These are phyloP conservation scores for Lasioglossum baleicum DNA, from an alignment of 1,140 invertebrate genomes.

Conservation along the genomic window DNA sequence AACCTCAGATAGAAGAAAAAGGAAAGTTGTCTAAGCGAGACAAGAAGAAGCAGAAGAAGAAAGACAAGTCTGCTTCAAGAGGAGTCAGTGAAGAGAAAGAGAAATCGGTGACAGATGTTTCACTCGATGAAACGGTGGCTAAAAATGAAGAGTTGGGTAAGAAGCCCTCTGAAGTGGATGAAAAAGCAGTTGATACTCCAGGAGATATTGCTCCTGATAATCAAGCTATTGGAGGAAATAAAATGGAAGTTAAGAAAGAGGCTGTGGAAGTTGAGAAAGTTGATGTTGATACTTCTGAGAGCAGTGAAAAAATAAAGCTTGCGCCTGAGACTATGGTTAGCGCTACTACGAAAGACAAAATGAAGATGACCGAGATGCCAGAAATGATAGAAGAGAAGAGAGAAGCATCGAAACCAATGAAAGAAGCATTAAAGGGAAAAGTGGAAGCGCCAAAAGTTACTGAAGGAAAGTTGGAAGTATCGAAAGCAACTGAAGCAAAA, in stretches of 20 bases:
- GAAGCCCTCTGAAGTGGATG: background rate
- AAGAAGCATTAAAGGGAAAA: too few relatives aligned
- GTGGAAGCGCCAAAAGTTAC: too few relatives aligned
- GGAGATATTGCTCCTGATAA: background rate
- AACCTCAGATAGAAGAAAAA: conserved; percentile 3
- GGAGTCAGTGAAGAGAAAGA: conserved; percentile 12
- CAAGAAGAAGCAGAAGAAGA: conserved; percentile 48
- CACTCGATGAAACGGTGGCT: background rate
- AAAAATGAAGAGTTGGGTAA: background rate
- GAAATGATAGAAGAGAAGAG: too few relatives aligned
- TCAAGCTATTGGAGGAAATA: background rate
- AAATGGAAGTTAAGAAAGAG: background rate
- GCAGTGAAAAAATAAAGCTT: conserved; percentile 17
- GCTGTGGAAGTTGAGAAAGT: background rate
- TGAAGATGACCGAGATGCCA: too few relatives aligned
- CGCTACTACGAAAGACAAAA: background rate
- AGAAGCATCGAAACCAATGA: too few relatives aligned
- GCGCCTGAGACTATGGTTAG: conserved; percentile 15
- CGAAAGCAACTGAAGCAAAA: background rate
- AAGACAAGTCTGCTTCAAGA: conserved; percentile 3
- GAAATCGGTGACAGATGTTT: background rate
- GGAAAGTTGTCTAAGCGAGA: conserved; percentile 29
- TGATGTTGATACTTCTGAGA: background rate
- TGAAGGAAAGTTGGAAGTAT: too few relatives aligned
- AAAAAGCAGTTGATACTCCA: background rate